A percentile compares a stretch with the other conserved stretches of the same genome.
Evolutionary conservation across 2,797 vertebrate species (phyloP).

Genomic region (Chloroceryle inda): DNA sequence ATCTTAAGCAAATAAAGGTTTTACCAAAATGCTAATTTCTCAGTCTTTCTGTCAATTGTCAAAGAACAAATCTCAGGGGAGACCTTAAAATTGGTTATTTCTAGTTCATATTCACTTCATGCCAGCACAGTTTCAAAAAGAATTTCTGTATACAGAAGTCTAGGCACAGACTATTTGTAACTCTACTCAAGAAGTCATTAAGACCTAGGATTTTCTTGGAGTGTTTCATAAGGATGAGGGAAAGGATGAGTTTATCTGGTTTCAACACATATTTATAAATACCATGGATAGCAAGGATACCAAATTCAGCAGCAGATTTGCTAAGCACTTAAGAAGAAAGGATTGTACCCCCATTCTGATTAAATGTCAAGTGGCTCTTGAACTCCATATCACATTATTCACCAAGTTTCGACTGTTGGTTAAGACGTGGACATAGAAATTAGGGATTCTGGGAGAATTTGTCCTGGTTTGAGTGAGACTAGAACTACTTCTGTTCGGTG

Average conservation of each 20-base stretch:
- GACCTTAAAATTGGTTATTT: conserved; percentile 75
- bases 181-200: conserved; percentile 70
- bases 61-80: conserved; percentile 70
- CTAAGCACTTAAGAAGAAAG: conserved; percentile 16
- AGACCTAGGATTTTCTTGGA: conserved; percentile 61
- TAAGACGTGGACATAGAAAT: not conserved
- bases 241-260: conserved; percentile 36
- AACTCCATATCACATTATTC: not conserved
- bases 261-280: conserved; percentile 67
- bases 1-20: conserved; percentile 81
- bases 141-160: conserved; percentile 63
- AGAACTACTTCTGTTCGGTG: too few relatives aligned
- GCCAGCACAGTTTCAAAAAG: conserved; percentile 71
- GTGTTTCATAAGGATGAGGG: conserved; percentile 30
- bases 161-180: conserved; percentile 71
- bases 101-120: conserved; percentile 73
- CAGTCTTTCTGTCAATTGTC: conserved; percentile 75
- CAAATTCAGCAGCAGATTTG: conserved; percentile 10
- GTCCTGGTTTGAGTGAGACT: too few relatives aligned
- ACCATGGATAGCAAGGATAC: not conserved
- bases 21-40: conserved; percentile 83
- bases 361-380: conserved; percentile 46
- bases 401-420: not conserved
- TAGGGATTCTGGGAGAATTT: not conserved
- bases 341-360: not conserved